Conservation (phyloP, 2,797 vertebrate genomes). For the Telmatherina bonti region DNA sequence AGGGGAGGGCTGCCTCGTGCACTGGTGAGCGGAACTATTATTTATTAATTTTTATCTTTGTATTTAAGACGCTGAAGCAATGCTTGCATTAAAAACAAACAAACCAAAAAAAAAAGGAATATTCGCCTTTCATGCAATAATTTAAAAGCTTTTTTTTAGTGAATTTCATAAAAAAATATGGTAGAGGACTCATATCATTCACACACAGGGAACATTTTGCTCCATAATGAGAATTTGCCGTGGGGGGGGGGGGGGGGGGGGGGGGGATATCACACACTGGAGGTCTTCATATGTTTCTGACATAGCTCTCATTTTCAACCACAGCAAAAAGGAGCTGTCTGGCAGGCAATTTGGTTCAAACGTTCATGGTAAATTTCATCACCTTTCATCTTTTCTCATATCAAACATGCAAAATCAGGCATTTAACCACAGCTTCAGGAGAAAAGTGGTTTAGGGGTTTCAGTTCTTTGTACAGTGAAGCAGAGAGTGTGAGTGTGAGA, state of each 20-base stretch:
- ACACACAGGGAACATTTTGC: no score
- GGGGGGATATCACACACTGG: not conserved
- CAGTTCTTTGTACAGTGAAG: conserved; percentile 47
- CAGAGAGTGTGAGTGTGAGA: conserved; percentile 31
- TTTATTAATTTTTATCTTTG: not conserved
- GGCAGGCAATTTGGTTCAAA: conserved; percentile 15
- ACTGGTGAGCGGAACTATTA: conserved; percentile 84
- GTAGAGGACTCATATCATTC: no score
- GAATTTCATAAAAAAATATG: no score
- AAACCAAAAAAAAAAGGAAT: no score
- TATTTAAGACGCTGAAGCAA: no score
- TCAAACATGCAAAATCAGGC: conserved; percentile 52
- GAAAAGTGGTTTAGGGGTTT: conserved; percentile 6
- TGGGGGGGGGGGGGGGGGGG: no score
- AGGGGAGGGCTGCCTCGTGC: conserved; percentile 91
- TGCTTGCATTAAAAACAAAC: no score
- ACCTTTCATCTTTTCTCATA: conserved; percentile 62
- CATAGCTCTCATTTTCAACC: conserved; percentile 62
- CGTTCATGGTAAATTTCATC: conserved; percentile 46
- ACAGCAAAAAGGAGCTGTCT: conserved; percentile 38
- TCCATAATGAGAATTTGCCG: no score
- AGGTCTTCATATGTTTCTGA: conserved; percentile 25
- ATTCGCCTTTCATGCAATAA: no score
- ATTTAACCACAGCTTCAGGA: conserved; percentile 51
- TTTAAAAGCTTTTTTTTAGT: no score